These are phyloP conservation scores for Tokudaia tokunoshimensis DNA, from an alignment of 2,797 vertebrate species.

Conservation along the genomic window DNA sequence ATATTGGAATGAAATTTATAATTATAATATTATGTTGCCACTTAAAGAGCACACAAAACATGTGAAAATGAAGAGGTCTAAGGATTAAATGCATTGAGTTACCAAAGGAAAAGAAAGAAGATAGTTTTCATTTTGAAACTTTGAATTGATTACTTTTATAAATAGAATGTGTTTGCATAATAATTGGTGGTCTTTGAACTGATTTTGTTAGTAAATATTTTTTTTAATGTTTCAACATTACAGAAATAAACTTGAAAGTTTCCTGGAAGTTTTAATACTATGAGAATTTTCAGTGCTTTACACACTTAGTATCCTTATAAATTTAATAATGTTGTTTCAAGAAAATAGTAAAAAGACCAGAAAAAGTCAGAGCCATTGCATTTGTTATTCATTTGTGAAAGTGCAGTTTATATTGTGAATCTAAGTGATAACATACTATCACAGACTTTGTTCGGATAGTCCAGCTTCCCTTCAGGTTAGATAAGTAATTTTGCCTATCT, in stretches of 20 bases:
- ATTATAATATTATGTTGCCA: neutral
- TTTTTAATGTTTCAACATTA: neutral
- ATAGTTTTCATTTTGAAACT: slow-evolving; percentile 36
- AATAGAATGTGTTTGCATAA: slow-evolving; percentile 56
- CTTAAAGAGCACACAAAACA: slow-evolving; percentile 42
- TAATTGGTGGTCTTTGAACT: neutral
- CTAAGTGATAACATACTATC: slow-evolving; percentile 1
- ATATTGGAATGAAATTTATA: slow-evolving; percentile 44
- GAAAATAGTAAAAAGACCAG: neutral
- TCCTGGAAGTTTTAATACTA: slow-evolving; percentile 14
- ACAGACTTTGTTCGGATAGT: neutral
- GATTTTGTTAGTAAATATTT: slow-evolving; percentile 25
- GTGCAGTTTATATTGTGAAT: neutral
- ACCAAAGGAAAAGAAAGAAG: neutral
- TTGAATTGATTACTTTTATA: slow-evolving; percentile 48
- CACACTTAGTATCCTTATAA: slow-evolving; percentile 39
- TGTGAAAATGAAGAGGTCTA: slow-evolving; percentile 37
- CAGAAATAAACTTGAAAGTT: slow-evolving; percentile 36
- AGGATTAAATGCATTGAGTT: slow-evolving; percentile 23
- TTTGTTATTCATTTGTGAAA: slow-evolving; percentile 51
- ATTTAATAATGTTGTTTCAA: slow-evolving; percentile 12
- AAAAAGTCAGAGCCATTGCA: neutral
- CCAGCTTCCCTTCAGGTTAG: neutral
- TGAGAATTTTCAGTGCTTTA: slow-evolving; percentile 40
- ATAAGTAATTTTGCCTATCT: neutral